These are phyloP conservation scores for Protobothrops mucrosquamatus DNA, from an alignment of 2,113 vertebrate species.

Conservation along the genomic window DNA sequence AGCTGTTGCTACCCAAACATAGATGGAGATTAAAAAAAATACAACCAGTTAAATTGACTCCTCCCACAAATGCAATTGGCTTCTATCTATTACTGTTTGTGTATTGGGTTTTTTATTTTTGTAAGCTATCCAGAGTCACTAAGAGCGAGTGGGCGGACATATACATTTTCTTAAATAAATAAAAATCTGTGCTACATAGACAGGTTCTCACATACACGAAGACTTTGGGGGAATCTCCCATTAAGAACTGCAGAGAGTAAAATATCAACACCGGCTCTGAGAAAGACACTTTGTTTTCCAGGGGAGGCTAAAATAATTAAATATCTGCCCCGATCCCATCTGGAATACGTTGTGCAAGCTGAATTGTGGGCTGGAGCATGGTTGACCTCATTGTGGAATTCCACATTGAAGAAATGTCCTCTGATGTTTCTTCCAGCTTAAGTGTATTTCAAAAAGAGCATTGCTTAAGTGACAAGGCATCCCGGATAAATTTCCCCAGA, in stretches of 20 bases:
- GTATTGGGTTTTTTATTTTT: background rate
- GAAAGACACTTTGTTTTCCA: background rate
- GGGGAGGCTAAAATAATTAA: background rate
- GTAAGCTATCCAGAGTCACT: background rate
- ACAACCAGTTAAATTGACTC: background rate
- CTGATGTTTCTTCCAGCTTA: background rate
- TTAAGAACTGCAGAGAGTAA: background rate
- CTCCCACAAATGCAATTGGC: background rate
- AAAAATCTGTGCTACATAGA: background rate
- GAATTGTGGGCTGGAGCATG: background rate
- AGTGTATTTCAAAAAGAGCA: background rate
- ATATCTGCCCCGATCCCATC: background rate
- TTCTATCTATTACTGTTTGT: background rate
- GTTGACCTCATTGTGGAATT: background rate
- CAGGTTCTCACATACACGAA: background rate
- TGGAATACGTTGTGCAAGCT: background rate
- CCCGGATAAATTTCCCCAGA: background rate
- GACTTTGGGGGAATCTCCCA: background rate
- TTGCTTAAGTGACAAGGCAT: background rate
- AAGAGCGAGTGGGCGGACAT: background rate
- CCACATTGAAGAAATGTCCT: background rate
- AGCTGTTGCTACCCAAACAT: background rate
- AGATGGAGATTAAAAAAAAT: background rate
- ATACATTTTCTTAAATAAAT: background rate
- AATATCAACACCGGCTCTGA: background rate